These are phyloP conservation scores for Drosophila ustulata DNA, from an alignment of 2,888 invertebrate species.

Conservation along the genomic window DNA sequence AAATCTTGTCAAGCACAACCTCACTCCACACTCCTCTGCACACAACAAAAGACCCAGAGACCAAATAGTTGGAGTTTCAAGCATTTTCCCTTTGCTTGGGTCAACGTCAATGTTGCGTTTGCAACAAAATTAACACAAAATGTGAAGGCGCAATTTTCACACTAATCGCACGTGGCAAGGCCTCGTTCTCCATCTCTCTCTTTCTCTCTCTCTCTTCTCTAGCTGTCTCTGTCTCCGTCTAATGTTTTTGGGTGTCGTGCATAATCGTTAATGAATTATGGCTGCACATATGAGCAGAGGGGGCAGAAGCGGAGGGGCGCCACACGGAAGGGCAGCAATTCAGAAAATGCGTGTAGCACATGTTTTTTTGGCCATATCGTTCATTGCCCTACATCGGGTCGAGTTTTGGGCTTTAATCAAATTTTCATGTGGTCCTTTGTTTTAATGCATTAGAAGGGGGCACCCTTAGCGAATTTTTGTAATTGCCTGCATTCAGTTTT, in stretches of 20 bases:
- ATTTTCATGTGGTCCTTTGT: slow-evolving; percentile 66
- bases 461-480: slow-evolving; percentile 38
- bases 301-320: neutral
- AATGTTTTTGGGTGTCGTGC: slow-evolving; percentile 67
- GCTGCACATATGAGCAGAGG: slow-evolving; percentile 37
- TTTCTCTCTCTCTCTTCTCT: neutral
- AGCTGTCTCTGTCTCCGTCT: slow-evolving; percentile 15
- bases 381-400: slow-evolving; percentile 51
- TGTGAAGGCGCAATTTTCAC: slow-evolving; percentile 62
- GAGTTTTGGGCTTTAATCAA: slow-evolving; percentile 57
- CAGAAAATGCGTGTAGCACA: slow-evolving; percentile 68
- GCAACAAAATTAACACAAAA: slow-evolving; percentile 66
- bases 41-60: slow-evolving; percentile 9
- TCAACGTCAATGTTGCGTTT: slow-evolving; percentile 29
- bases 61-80: slow-evolving; percentile 17
- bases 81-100: slow-evolving; percentile 25
- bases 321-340: neutral
- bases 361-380: slow-evolving; percentile 47
- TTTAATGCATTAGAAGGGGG: slow-evolving; percentile 61
- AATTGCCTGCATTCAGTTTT: slow-evolving; percentile 59
- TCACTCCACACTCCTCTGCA: neutral
- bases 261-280: slow-evolving; percentile 80
- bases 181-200: neutral
- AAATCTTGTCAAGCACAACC: slow-evolving; percentile 61
- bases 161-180: slow-evolving; percentile 53